A percentile compares a stretch with the other conserved stretches of the same genome.
Conservation (phyloP, 2,888 invertebrate species). For the Drosophila phalerata region DNA sequence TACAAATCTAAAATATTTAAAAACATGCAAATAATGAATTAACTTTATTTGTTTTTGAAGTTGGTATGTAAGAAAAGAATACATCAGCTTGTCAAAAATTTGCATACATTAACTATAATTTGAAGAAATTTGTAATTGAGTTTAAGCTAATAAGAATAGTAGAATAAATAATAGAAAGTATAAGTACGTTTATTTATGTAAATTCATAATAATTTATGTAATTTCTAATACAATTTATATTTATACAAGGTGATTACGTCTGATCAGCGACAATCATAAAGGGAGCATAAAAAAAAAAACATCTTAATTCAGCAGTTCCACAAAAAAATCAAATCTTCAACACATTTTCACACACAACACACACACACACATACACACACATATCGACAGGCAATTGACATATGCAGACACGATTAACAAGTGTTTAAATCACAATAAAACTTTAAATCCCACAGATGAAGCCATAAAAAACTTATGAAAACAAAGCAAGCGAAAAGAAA, state of each 20-base stretch:
- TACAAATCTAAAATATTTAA: no score
- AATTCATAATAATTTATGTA: background rate
- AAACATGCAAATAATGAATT: no score
- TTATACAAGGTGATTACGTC: background rate
- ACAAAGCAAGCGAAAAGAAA: conserved; percentile 57
- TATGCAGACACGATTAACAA: conserved; percentile 81
- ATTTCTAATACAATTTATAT: background rate
- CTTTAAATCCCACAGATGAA: conserved; percentile 80
- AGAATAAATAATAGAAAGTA: background rate
- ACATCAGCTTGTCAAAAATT: no score
- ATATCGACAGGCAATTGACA: conserved; percentile 66
- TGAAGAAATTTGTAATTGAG: no score
- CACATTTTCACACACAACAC: conserved; percentile 25
- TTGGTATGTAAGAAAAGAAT: no score
- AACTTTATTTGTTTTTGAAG: no score
- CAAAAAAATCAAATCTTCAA: conserved; percentile 22
- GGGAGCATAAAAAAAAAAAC: conserved; percentile 26
- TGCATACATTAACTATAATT: no score
- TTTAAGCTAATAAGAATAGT: no score
- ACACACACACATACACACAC: conserved; percentile 30
- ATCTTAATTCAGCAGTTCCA: conserved; percentile 62
- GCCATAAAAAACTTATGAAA: conserved; percentile 78
- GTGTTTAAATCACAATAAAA: conserved; percentile 82
- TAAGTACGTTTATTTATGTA: background rate
- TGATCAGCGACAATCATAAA: conserved; percentile 38